Conservation (phyloP, 2,888 invertebrate species). For the Serrognathus titanus region DNA sequence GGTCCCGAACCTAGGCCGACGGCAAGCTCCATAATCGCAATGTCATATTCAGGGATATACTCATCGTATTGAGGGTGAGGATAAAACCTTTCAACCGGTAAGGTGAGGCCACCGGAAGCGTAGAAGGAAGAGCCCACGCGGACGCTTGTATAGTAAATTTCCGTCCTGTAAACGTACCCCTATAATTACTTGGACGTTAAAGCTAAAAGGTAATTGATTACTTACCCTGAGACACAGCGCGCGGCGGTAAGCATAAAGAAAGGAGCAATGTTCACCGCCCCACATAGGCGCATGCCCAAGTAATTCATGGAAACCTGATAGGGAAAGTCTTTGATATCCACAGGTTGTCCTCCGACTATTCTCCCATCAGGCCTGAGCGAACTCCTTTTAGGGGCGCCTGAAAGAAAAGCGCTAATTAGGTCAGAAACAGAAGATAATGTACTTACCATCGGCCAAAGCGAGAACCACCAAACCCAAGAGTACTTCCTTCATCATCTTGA, state of each 20-base stretch:
- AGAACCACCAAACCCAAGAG: background rate
- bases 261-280: slow-evolving; percentile 52
- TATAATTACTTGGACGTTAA: slow-evolving; percentile 29
- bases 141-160: slow-evolving; percentile 28
- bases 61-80: slow-evolving; percentile 51
- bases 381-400: background rate
- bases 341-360: slow-evolving; percentile 52
- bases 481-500: background rate
- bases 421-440: background rate
- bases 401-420: background rate
- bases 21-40: slow-evolving; percentile 50
- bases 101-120: slow-evolving; percentile 53
- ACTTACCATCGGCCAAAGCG: background rate
- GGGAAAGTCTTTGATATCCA: slow-evolving; percentile 51
- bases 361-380: slow-evolving; percentile 39
- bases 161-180: background rate
- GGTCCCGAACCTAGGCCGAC: slow-evolving; percentile 41
- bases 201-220: slow-evolving; percentile 4
- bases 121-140: slow-evolving; percentile 54
- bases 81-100: slow-evolving; percentile 48
- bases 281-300: slow-evolving; percentile 53
- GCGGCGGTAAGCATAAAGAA: slow-evolving; percentile 54
- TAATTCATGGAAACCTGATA: slow-evolving; percentile 55
- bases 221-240: slow-evolving; percentile 45
- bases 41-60: slow-evolving; percentile 53